Conservation (phyloP, 1,140 invertebrate species). For the Propsilocerus akamusi region DNA sequence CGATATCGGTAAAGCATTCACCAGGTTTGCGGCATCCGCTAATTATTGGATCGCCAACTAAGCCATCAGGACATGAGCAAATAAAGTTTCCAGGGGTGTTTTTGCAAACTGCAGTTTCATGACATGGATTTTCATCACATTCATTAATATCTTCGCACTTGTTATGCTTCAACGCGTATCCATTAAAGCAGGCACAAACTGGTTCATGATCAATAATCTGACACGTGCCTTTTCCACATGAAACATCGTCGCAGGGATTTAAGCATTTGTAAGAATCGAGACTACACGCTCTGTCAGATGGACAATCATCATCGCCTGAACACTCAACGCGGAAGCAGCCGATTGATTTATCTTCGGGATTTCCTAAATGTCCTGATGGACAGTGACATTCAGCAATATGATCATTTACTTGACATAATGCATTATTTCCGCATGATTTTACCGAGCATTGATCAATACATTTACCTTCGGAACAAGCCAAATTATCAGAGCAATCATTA, state of each 20-base stretch:
- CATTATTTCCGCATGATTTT: slow-evolving; percentile 48
- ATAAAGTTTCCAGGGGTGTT: slow-evolving; percentile 57
- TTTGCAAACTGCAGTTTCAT: slow-evolving; percentile 51
- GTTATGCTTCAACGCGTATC: slow-evolving; percentile 44
- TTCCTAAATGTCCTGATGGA: slow-evolving; percentile 58
- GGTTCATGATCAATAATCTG: slow-evolving; percentile 45
- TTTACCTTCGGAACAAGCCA: slow-evolving; percentile 49
- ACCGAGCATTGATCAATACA: slow-evolving; percentile 57
- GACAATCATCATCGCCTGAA: slow-evolving; percentile 51
- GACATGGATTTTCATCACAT: slow-evolving; percentile 56
- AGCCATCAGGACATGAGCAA: slow-evolving; percentile 55
- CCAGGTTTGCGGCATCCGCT: slow-evolving; percentile 53
- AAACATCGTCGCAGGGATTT: slow-evolving; percentile 55
- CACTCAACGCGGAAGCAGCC: slow-evolving; percentile 76
- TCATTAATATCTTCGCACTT: slow-evolving; percentile 68
- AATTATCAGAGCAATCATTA: slow-evolving; percentile 45
- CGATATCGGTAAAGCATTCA: slow-evolving; percentile 58
- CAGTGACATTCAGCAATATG: slow-evolving; percentile 53
- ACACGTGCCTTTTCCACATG: slow-evolving; percentile 57
- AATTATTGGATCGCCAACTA: slow-evolving; percentile 54
- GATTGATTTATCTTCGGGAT: slow-evolving; percentile 46
- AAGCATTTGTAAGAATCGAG: slow-evolving; percentile 51
- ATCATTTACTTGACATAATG: slow-evolving; percentile 47
- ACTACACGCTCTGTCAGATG: slow-evolving; percentile 54
- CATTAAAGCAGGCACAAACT: slow-evolving; percentile 52